Base-by-base conservation (phyloP, 2,113 vertebrate genomes). In the Lamprologus lemairii region DNA sequence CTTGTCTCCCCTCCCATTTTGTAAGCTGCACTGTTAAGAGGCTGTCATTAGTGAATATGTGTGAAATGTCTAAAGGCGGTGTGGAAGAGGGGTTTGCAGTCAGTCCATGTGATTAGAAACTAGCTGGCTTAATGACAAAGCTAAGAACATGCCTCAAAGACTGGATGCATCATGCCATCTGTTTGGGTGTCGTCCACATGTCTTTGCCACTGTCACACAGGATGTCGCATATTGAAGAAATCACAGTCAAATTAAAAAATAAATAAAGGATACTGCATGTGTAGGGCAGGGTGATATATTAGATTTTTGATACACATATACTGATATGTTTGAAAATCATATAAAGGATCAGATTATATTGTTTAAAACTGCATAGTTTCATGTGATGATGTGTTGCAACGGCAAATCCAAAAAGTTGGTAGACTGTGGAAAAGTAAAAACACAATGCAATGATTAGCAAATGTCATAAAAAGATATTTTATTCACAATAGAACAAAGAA, bases 1-100 rank as follows among this genome's bases (percentile, higher is more conserved):
- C 80, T 89, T 80, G 87, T 83, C 83, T 87, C 82, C 81, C 91
- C 84, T 88, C 86, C 83, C 33, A 16, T 88, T 89, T 87, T 49
- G 31, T 94, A 83, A 85, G 86, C 58, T 17, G n/a, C 53, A 31
- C 58, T 31, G 47, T 71, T 93, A 68, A 54, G 83, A 91, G 81
- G 54, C 73, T 90, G 89, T 85, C 87, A 83, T 88, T 87, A 86
- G 42, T 84, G 35, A 85, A 87, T 84, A 83, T 80, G 85, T 82
- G 58, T 14, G 37, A 85, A 90, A 57, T 85, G n/a, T 87, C 49
- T 37, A 82, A 80, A 86, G 71, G 53, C 42, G 35, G 87, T 51
- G 78, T 80, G 45, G 26, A 83, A 73, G 37, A 65, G 5, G 55
- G 33, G 23, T 79, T 79, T 82, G 45, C 28, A 68, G 79, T 71